Conservation (phyloP, 1,140 invertebrate genomes). For the Neuroterus valhalla region DNA sequence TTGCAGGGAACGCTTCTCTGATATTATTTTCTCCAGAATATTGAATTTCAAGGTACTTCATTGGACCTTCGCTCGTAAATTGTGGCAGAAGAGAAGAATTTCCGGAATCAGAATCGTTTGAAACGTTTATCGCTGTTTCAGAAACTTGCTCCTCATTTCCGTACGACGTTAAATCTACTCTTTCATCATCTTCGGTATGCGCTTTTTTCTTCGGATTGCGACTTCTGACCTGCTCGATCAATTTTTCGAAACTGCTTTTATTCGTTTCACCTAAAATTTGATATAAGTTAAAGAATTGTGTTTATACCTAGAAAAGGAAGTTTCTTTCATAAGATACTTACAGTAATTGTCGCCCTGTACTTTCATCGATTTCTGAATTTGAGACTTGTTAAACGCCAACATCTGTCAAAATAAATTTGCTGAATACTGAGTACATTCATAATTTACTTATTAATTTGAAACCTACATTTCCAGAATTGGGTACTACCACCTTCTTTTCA, state of each 20-base stretch:
- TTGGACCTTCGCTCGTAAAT: slow-evolving; percentile 54
- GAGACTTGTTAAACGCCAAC: neutral
- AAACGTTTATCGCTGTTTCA: slow-evolving; percentile 36
- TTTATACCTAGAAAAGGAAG: slow-evolving; percentile 33
- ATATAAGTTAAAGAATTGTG: neutral
- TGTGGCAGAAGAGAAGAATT: slow-evolving; percentile 56
- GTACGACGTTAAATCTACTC: neutral
- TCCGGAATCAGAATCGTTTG: slow-evolving; percentile 62
- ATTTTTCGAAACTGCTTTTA: slow-evolving; percentile 63
- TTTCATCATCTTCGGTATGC: slow-evolving; percentile 27
- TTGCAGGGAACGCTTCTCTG: neutral
- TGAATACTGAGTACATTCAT: slow-evolving; percentile 12
- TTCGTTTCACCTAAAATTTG: slow-evolving; percentile 62
- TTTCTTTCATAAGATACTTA: slow-evolving; percentile 60
- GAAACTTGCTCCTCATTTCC: neutral
- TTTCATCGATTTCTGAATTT: neutral
- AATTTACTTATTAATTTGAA: slow-evolving; percentile 16
- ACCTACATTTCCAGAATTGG: slow-evolving; percentile 32
- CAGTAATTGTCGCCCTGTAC: slow-evolving; percentile 65
- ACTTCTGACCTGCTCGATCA: slow-evolving; percentile 65
- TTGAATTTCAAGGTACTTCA: slow-evolving; percentile 38
- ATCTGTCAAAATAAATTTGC: slow-evolving; percentile 54
- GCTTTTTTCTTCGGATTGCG: slow-evolving; percentile 40
- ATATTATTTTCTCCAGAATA: neutral
- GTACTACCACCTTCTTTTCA: slow-evolving; percentile 59